Evolutionary conservation across 2,888 invertebrate species (phyloP), one percentile per base, ranked within the genome.

Genomic region (Euphydryas editha): DNA sequence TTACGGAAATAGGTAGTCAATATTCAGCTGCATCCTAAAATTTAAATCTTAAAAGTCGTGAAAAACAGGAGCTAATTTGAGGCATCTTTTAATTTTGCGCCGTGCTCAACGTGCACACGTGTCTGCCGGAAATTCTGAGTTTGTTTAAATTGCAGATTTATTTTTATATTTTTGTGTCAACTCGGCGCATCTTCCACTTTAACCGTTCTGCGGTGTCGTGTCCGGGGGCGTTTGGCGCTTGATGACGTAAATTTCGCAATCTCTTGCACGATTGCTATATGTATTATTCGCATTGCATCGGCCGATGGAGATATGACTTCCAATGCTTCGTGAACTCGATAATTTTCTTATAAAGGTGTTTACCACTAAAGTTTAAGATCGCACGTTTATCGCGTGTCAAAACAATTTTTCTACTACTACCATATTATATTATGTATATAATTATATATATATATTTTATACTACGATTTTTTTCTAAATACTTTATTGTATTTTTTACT

Each of bases 71-170:
- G 59, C 54, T 62, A 56, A 51, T 62, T 66, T 62, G 37, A 58
- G 62, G 44, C 49, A 24, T 17, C 11, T 59, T 54, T 83, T 84
- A 82, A 88, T 86, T 89, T 83, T 87, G 88, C 85, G 86, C 86
- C 49, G 49, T 24, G 49, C 21, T 24, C 49, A 6, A n/a, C n/a
- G 82, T 76, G 74, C 76, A 78, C 81, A 85, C 82, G 82, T 85
- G 85, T 77, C 79, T 84, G 84, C 83, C 90, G 91, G 92, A 90
- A 91, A 90, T 87, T 82, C 86, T 85, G 75, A 83, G 82, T 87
- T 88, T 91, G 89, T 92, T 90, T 90, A 86, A 86, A 76, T 86
- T 90, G 88, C 89, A 83, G 78, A 89, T 86, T 91, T 92, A 92
- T 92, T 92, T 92, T 81, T 82, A 87, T 85, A 84, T 81, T 79